These are phyloP conservation scores for Toxotes jaculatrix DNA, from an alignment of 2,113 vertebrate genomes.

Conservation along the genomic window DNA sequence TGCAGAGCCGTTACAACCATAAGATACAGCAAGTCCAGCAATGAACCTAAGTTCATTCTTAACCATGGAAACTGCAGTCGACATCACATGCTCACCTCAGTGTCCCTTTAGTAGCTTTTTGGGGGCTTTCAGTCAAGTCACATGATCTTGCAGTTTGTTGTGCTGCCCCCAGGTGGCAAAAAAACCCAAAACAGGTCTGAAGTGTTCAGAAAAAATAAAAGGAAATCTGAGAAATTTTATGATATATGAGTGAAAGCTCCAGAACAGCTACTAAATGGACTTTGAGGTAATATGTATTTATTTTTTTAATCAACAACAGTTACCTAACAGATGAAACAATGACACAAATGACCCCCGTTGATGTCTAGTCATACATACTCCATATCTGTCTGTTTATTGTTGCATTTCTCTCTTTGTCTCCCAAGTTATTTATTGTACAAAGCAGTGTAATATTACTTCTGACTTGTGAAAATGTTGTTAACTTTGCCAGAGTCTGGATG, in stretches of 20 bases:
- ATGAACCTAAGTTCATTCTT: neutral
- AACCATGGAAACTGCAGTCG: neutral
- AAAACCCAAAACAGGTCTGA: no score
- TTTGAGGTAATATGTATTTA: neutral
- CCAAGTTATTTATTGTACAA: conserved; percentile 58
- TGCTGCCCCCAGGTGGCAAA: neutral
- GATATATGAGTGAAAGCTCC: neutral
- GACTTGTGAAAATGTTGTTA: conserved; percentile 74
- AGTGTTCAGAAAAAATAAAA: neutral
- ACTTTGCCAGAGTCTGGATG: conserved; percentile 75
- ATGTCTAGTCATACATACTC: neutral
- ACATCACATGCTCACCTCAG: neutral
- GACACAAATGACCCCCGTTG: neutral
- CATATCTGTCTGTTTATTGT: neutral
- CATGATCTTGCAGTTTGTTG: neutral
- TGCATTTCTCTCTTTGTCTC: conserved; percentile 38
- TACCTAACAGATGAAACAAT: neutral
- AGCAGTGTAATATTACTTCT: conserved; percentile 54
- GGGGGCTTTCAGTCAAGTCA: neutral
- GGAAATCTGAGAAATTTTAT: neutral
- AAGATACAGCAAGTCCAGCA: conserved; percentile 1
- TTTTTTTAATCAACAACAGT: neutral
- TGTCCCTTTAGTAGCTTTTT: neutral
- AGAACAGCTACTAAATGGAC: neutral
- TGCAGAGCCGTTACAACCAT: neutral